Conservation (phyloP, 2,113 vertebrate genomes). For the Chauna torquata region DNA sequence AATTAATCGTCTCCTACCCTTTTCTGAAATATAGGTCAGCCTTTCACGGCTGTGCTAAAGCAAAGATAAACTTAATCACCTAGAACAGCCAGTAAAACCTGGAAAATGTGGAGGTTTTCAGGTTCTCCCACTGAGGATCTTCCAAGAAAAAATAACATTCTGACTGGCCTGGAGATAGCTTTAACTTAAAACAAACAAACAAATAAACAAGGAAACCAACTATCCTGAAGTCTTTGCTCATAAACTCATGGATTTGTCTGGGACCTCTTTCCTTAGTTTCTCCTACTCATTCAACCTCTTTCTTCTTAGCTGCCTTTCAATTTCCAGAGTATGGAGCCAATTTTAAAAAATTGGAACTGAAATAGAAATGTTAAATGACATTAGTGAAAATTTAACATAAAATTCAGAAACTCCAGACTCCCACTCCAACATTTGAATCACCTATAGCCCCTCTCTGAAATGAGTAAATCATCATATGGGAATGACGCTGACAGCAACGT, state of each 20-base stretch:
- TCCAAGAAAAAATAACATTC: background rate
- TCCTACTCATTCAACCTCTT: background rate
- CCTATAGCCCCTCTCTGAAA: background rate
- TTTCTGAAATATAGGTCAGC: conserved; percentile 53
- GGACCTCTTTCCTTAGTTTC: background rate
- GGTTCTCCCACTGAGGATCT: background rate
- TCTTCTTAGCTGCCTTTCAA: background rate
- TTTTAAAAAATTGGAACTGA: background rate
- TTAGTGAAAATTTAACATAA: background rate
- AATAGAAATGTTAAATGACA: background rate
- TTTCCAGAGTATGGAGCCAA: background rate
- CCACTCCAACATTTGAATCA: background rate
- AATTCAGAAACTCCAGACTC: background rate
- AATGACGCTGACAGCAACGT: background rate
- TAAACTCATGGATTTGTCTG: background rate
- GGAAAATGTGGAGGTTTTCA: background rate
- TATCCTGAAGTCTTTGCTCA: background rate
- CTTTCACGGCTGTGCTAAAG: conserved; percentile 3
- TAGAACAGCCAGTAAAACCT: background rate
- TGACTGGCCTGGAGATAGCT: background rate
- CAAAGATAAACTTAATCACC: conserved; percentile 3
- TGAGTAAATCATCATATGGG: background rate
- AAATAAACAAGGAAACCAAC: background rate
- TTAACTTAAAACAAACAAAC: background rate
- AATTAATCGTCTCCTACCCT: conserved; percentile 32